Evolutionary conservation across 1,140 invertebrate species (phyloP), one percentile per base, ranked within the genome.

Genomic region (Sinella curviseta): DNA sequence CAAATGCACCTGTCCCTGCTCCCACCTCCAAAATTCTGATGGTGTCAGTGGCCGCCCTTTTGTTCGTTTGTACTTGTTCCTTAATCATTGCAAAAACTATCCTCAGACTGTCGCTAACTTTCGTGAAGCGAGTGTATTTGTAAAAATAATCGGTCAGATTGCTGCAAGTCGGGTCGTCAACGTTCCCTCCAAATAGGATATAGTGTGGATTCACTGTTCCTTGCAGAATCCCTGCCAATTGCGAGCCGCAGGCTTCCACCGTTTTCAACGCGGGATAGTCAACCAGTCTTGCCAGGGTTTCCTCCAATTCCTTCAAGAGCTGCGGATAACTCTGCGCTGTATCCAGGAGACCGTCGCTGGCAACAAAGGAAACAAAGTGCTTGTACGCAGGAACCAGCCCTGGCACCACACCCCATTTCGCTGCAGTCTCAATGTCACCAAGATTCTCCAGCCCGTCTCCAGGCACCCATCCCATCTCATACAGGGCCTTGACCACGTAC

Each of bases 151-250:
- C 57, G 8, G 57, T n/a, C 24, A 17, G 57, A 26, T 60, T 60
- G 20, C 39, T 20, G 39, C 8, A 12, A 20, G 20, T 12, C 20
- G 8, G 39, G 39, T 20, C 8, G 39, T 12, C 39, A 20, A 8
- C 39, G 39, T 48, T 48, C 39, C n/a, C 39, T 48, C 57, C 57
- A 60, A 60, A 60, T n/a, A 60, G 24, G 24, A 60, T 60, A n/a
- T 60, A n/a, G 4, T 60, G 57, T 4, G 12, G 12, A 17, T 3
- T 60, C 12, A 60, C 14, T 3, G 12, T n/a, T 26, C 57, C 57
- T 60, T 60, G 14, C 57, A 60, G 24, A 17, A 60, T 26, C 24
- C 24, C 12, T 14, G 57, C 57, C 14, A 60, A 4, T 26, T 60
- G 57, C 24, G 57, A 16, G 4, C 57, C 57, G 24, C 57, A 60